Conservation (phyloP, 2,113 vertebrate genomes). For the Callithrix jacchus region DNA sequence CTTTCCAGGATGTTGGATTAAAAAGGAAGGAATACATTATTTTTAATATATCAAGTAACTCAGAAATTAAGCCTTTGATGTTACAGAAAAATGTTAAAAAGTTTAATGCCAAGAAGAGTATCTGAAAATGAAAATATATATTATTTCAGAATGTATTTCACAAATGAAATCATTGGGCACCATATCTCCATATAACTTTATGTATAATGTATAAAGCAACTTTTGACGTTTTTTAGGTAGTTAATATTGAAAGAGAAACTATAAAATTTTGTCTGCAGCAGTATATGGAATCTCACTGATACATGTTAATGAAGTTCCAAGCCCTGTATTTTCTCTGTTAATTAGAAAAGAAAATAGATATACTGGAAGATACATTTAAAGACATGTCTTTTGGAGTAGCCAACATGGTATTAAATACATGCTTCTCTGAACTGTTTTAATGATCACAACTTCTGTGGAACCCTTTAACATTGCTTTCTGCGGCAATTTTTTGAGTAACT, state of each 20-base stretch:
- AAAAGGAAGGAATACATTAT: slow-evolving; percentile 65
- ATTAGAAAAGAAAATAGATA: background rate
- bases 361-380: background rate
- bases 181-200: slow-evolving; percentile 31
- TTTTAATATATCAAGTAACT: slow-evolving; percentile 67
- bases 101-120: slow-evolving; percentile 42
- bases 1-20: slow-evolving; percentile 60
- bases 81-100: slow-evolving; percentile 63
- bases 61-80: slow-evolving; percentile 73
- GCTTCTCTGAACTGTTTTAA: background rate
- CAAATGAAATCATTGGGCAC: background rate
- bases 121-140: slow-evolving; percentile 58
- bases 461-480: background rate
- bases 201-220: slow-evolving; percentile 46
- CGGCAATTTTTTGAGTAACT: background rate
- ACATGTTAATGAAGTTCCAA: background rate
- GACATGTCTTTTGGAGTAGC: background rate
- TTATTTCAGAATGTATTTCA: slow-evolving; percentile 62
- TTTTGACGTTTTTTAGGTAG: slow-evolving; percentile 43
- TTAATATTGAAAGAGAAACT: background rate
- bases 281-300: background rate
- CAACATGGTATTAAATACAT: background rate
- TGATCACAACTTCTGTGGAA: background rate
- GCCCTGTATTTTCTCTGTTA: background rate
- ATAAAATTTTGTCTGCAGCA: background rate